Conservation (phyloP, 2,113 vertebrate species). For the Marmota monax region DNA sequence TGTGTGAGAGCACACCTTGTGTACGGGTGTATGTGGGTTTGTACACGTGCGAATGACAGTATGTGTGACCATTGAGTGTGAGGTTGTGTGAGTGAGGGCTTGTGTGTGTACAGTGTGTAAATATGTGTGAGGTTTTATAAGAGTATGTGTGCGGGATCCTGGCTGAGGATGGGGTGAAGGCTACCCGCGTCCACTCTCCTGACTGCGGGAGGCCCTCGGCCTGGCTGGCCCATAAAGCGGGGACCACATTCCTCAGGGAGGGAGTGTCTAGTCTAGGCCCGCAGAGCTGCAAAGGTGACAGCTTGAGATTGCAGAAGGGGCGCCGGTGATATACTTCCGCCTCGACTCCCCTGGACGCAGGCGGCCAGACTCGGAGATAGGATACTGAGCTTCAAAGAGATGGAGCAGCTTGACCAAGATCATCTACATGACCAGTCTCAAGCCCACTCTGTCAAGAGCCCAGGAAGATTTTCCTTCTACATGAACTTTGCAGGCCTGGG, state of each 20-base stretch:
- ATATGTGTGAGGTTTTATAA: neutral
- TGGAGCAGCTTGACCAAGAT: neutral
- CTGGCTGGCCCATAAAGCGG: neutral
- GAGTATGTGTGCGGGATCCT: constrained; percentile 45
- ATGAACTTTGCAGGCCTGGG: no score
- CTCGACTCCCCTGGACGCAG: neutral
- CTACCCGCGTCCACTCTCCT: neutral
- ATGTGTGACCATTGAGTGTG: neutral
- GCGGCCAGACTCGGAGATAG: neutral
- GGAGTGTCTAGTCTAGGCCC: neutral
- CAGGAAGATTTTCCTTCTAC: no score
- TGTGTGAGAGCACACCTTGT: neutral
- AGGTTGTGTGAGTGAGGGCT: neutral
- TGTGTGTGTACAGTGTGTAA: neutral
- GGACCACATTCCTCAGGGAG: constrained; percentile 50
- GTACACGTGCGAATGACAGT: neutral
- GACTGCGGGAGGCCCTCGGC: neutral
- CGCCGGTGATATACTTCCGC: neutral
- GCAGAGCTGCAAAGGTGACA: neutral
- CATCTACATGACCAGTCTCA: neutral
- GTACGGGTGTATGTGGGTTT: neutral
- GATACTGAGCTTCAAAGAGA: neutral
- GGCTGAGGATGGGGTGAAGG: neutral
- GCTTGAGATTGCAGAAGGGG: neutral
- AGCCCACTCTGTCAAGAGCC: neutral